These are phyloP conservation scores for Percina caprodes DNA, from an alignment of 2,113 vertebrate species.

Conservation along the genomic window DNA sequence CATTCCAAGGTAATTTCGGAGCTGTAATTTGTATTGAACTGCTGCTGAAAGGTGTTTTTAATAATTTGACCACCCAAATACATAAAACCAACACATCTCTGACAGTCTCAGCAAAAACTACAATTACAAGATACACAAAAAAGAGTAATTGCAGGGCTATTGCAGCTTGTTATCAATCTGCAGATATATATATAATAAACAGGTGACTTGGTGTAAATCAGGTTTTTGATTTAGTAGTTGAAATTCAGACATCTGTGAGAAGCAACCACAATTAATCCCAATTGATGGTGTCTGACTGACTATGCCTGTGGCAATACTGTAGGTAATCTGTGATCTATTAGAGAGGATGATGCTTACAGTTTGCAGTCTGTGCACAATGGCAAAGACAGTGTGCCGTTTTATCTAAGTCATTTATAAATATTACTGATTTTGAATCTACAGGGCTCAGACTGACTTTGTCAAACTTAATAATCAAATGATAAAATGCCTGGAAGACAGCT, in stretches of 20 bases:
- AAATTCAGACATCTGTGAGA: constrained; percentile 15
- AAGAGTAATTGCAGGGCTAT: background rate
- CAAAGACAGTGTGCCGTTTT: background rate
- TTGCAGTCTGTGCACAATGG: constrained; percentile 6
- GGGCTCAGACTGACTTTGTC: background rate
- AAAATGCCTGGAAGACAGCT: constrained; percentile 15
- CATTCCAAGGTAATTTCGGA: background rate
- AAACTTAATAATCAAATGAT: constrained; percentile 14
- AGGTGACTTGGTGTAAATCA: background rate
- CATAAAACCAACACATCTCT: background rate
- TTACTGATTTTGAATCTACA: background rate
- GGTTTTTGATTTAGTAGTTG: background rate
- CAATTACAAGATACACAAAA: background rate
- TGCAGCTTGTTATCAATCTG: background rate
- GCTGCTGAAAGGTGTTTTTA: background rate
- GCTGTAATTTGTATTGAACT: constrained; percentile 1
- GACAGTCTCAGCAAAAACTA: background rate
- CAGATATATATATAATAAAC: constrained; percentile 12
- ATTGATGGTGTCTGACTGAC: constrained; percentile 7
- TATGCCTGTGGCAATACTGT: constrained; percentile 16
- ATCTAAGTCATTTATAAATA: background rate
- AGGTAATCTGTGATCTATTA: constrained; percentile 15
- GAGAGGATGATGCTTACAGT: constrained; percentile 12
- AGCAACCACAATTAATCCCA: background rate
- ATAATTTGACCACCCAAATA: background rate